A percentile compares a stretch with the other conserved stretches of the same genome.
These are phyloP conservation scores for Lycophotia porphyrea DNA, from an alignment of 2,888 invertebrate genomes.

Conservation along the genomic window DNA sequence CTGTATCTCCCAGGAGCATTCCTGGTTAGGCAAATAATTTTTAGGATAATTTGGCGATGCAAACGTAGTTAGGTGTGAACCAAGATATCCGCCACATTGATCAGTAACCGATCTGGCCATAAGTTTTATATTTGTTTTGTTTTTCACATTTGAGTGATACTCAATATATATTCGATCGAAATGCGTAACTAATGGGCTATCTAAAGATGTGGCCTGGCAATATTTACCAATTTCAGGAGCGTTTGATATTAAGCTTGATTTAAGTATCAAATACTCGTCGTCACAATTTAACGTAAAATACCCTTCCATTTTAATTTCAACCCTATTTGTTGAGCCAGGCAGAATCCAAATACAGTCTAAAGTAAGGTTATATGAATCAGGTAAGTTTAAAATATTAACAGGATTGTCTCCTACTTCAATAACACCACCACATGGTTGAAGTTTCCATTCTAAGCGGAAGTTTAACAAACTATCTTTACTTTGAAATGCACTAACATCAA, in stretches of 20 bases:
- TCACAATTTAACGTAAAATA: slow-evolving; percentile 75
- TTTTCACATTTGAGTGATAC: slow-evolving; percentile 91
- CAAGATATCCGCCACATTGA: slow-evolving; percentile 93
- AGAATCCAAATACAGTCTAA: slow-evolving; percentile 94
- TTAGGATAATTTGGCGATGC: slow-evolving; percentile 91
- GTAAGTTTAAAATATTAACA: slow-evolving; percentile 79
- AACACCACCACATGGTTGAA: slow-evolving; percentile 92
- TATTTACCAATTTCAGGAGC: slow-evolving; percentile 90
- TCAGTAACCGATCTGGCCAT: slow-evolving; percentile 77
- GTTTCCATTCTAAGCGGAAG: slow-evolving; percentile 80
- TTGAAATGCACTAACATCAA: slow-evolving; percentile 76
- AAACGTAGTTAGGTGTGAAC: slow-evolving; percentile 83
- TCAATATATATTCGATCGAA: slow-evolving; percentile 91
- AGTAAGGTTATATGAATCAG: slow-evolving; percentile 80
- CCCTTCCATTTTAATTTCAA: slow-evolving; percentile 81
- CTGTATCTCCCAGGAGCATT: slow-evolving; percentile 94
- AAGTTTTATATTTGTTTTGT: slow-evolving; percentile 74
- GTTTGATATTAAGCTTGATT: slow-evolving; percentile 81
- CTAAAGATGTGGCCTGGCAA: slow-evolving; percentile 90
- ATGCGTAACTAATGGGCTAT: slow-evolving; percentile 84
- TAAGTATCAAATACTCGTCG: slow-evolving; percentile 87
- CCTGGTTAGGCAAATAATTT: slow-evolving; percentile 92
- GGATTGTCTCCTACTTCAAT: slow-evolving; percentile 76
- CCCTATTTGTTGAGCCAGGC: slow-evolving; percentile 78
- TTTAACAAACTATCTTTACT: slow-evolving; percentile 72